Conservation (phyloP, 2,797 vertebrate genomes). For the Astyanax mexicanus region DNA sequence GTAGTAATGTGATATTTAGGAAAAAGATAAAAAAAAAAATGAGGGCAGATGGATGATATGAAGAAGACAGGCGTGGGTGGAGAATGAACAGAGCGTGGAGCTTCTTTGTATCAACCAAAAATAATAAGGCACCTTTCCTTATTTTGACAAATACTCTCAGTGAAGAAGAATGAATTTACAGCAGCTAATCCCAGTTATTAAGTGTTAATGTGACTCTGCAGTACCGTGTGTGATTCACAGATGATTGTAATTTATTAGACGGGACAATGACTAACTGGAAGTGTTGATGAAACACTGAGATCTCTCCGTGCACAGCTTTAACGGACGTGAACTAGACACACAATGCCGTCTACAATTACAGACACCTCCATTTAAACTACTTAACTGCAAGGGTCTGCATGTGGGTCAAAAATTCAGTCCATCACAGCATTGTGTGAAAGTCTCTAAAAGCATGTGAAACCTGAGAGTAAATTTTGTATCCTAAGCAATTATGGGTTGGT, state of each 20-base stretch:
- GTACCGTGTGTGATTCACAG: background rate
- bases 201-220: background rate
- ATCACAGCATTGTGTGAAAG: too few species aligned
- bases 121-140: background rate
- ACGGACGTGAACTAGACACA: background rate
- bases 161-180: background rate
- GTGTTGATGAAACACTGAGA: background rate
- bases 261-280: background rate
- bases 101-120: background rate
- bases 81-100: background rate
- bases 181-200: background rate
- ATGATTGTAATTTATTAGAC: background rate
- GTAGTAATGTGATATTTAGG: constrained; percentile 2
- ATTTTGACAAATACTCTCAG: background rate
- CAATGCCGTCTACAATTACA: background rate
- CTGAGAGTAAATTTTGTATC: too few species aligned
- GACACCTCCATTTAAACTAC: background rate
- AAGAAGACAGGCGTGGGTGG: background rate
- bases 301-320: background rate
- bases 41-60: background rate
- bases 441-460: too few species aligned
- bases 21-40: background rate
- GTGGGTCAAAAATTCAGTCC: background rate
- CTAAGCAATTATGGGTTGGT: too few species aligned
- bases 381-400: background rate